Conservation (phyloP, 2,113 vertebrate genomes). For the Cranoglanis bouderius region DNA sequence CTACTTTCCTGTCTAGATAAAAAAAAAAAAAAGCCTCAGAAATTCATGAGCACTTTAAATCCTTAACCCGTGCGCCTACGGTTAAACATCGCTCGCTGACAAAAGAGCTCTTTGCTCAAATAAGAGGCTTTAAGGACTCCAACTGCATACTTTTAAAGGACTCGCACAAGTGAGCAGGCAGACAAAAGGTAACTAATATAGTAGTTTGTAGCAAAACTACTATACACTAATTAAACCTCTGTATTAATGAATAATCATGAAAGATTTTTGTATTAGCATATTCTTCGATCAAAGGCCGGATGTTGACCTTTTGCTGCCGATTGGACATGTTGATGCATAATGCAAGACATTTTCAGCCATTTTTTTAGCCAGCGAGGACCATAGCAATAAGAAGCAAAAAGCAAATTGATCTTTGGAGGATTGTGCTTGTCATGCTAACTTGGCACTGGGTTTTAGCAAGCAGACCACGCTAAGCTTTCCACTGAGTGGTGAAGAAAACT, state of each 20-base stretch:
- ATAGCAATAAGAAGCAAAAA: neutral
- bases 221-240: constrained; percentile 54
- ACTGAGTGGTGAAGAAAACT: neutral
- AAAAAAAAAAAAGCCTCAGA: neutral
- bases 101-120: constrained; percentile 13
- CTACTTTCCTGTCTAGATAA: neutral
- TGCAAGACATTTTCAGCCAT: neutral
- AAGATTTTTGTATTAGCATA: constrained; percentile 32
- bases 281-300: constrained; percentile 9
- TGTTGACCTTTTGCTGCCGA: constrained; percentile 31
- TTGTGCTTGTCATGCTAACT: constrained; percentile 4
- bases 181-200: constrained; percentile 63
- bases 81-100: constrained; percentile 22
- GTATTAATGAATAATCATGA: constrained; percentile 68
- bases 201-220: neutral
- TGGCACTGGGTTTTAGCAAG: neutral
- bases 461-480: neutral
- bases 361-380: neutral
- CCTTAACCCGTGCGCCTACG: constrained; percentile 3
- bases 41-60: constrained; percentile 29
- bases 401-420: neutral
- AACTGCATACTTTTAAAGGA: neutral
- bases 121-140: constrained; percentile 23
- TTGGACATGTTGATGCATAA: constrained; percentile 41
- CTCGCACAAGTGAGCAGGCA: constrained; percentile 19